Conservation (phyloP, 2,113 vertebrate genomes). For the Meleagris gallopavo region DNA sequence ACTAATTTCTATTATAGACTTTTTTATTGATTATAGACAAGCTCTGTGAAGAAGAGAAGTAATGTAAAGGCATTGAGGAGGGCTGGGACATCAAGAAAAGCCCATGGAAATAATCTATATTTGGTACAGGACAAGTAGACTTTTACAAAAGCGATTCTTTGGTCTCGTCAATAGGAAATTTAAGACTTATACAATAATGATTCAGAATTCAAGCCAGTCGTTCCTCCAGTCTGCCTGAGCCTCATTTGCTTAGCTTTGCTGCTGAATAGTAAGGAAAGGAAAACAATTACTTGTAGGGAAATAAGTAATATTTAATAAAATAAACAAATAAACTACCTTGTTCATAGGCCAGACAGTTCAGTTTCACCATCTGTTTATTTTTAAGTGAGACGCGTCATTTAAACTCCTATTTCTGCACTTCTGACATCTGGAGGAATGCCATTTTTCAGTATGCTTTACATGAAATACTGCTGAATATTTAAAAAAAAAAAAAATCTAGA, state of each 20-base stretch:
- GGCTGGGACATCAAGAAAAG: neutral
- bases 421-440: neutral
- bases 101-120: neutral
- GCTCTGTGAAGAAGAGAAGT: too few species aligned
- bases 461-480: neutral
- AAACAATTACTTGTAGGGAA: neutral
- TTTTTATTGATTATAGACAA: neutral
- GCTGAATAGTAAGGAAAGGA: neutral
- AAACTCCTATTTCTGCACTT: neutral
- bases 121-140: neutral
- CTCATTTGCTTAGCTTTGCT: neutral
- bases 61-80: neutral
- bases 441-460: neutral
- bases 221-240: neutral
- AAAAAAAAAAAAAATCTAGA: neutral
- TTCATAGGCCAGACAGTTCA: neutral
- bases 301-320: too few species aligned
- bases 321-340: neutral
- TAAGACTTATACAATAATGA: neutral
- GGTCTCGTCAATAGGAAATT: neutral
- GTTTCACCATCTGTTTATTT: neutral
- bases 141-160: neutral
- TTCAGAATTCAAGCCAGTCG: neutral
- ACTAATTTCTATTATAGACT: neutral
- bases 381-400: neutral